Evolutionary conservation across 2,113 vertebrate genomes (phyloP).

Genomic region (Eulacestoma nigropectus): DNA sequence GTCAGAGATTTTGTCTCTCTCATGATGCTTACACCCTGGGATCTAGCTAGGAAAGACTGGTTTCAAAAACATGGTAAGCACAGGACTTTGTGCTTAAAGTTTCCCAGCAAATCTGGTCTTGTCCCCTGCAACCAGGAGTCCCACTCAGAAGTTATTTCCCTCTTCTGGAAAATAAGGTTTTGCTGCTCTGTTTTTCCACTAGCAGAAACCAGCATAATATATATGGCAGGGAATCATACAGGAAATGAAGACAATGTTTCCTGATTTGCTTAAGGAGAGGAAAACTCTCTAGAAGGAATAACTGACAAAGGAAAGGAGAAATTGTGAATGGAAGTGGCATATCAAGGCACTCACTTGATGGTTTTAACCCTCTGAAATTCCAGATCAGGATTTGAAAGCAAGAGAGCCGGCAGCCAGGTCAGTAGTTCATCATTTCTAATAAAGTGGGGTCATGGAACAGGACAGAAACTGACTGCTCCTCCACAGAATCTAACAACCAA

Average conservation of each 20-base stretch:
- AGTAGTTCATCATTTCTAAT: background rate
- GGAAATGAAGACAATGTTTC: background rate
- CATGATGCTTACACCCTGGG: background rate
- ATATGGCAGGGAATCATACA: background rate
- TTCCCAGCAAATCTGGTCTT: background rate
- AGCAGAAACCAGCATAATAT: background rate
- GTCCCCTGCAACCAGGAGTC: fast-evolving
- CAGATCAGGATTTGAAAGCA: background rate
- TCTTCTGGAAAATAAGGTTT: background rate
- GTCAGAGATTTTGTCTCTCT: background rate
- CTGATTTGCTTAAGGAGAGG: background rate
- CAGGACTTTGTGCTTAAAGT: background rate
- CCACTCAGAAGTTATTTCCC: background rate
- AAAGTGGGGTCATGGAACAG: background rate
- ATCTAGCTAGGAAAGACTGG: background rate
- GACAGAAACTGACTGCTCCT: background rate
- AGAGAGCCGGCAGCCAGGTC: background rate
- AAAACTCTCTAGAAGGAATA: background rate
- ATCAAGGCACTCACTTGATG: background rate
- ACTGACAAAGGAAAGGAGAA: background rate
- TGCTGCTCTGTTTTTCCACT: background rate
- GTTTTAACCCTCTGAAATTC: background rate
- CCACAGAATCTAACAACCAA: background rate
- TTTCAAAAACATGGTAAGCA: background rate
- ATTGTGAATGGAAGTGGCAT: background rate